Base-by-base conservation (phyloP, 2,797 vertebrate genomes). In the Sebastiscus albofasciatus region DNA sequence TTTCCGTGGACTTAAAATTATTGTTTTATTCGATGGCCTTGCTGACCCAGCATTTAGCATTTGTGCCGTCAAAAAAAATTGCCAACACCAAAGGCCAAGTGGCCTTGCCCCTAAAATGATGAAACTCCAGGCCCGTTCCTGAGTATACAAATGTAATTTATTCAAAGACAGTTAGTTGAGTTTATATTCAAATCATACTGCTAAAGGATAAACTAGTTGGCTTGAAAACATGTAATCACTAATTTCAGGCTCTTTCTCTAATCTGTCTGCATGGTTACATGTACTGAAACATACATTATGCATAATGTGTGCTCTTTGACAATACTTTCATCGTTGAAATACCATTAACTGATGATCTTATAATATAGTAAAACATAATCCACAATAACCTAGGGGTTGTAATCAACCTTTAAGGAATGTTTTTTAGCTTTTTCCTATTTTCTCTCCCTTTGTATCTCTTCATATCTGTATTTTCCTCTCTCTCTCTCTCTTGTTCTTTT, bases 381-480 rank as follows among this genome's bases (percentile, higher is more conserved):
- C 34, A 67, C 34, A 49, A n/a, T 34, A 70, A 72, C 18, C 2
- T 4, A 24, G 8, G 24, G 22, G 7, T 54, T 39, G 46, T 59
- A 33, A 20, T 67, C 12, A 20, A 11, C 64, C 27, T 60, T 6
- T 31, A 42, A 67, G 22, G 34, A 29, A 71, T 70, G 26, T 29
- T 59, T 84, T 65, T 77, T 5, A 49, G 11, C 5, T 22, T 34
- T 74, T 66, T 64, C 36, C 8, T 49, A 11, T 52, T 81, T 64
- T 34, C 13, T 81, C 59, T 79, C 26, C 79, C 42, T 88, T 80
- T 90, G 66, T 84, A 65, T 71, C 31, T 87, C 67, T 85, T 82
- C 74, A 39, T 83, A 29, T 86, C 55, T 76, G 72, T 78, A 24
- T 67, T 67, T 77, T 60, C 4, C 52, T 76, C 29, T 69, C 26